Evolutionary conservation across 1,140 invertebrate species (phyloP), one percentile per base, ranked within the genome.

Genomic region (Papilio helenus): DNA sequence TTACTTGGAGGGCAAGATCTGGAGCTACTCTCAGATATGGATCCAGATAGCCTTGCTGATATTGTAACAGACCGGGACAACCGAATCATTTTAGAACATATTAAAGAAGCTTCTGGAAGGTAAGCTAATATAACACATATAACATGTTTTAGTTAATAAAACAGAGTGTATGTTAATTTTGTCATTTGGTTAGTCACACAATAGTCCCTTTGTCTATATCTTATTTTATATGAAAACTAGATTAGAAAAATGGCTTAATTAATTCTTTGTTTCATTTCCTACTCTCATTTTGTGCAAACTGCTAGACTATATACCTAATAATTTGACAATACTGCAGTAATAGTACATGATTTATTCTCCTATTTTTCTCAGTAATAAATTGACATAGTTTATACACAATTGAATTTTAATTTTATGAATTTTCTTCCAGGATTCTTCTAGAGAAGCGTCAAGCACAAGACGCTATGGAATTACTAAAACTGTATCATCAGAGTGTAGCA

Each of bases 381-480:
- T 49, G 1, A 49, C 14, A 49, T 49, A 55, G 51, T n/a, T n/a
- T n/a, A 55, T 55, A 18, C 3, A 20, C 3, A 55, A 55, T n/a
- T 55, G 9, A 5, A n/a, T 79, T 65, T 39, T 4, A 77, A 44
- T 42, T 65, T 23, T 71, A 16, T 61, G 29, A 71, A 55, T 44
- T 80, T 76, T 80, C 49, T 79, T 92, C 76, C 89, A 96, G 95
- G 89, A 95, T 96, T 88, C 94, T 98, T 49, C 95, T 96, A 84
- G 97, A 98, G 83, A 98, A 98, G 91, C 95, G 97, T 68, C 97
- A 97, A 94, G 97, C 97, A 39, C 97, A 97, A 89, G 97, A 98
- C 93, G 97, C 97, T 26, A 96, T 98, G 95, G 97, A 97, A 92
- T 95, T 98, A 86, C 92, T 98, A 82, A 96, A 96, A 83, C 83